Conservation (phyloP, 1,140 invertebrate species). For the Anoplolepis gracilipes region DNA sequence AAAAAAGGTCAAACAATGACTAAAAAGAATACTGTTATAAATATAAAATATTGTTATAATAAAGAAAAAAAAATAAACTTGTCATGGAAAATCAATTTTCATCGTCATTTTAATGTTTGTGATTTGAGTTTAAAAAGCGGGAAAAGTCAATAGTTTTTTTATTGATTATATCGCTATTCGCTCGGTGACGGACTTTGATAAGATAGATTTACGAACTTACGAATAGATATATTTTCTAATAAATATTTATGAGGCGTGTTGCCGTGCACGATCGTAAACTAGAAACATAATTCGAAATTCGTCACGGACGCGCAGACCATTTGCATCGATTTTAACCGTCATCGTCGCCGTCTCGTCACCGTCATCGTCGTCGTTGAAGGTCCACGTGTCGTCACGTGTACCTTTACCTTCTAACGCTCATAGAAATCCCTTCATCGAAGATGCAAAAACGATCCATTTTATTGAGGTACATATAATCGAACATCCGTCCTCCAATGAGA, state of each 20-base stretch:
- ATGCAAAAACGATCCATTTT: conserved; percentile 33
- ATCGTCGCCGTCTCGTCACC: conserved; percentile 22
- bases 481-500: conserved; percentile 16
- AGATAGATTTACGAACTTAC: conserved; percentile 43
- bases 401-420: not conserved
- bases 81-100: not conserved
- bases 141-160: not conserved
- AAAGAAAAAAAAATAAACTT: not conserved
- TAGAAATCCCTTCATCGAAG: not conserved
- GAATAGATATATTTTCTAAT: conserved; percentile 57
- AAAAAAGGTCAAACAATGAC: not conserved
- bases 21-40: not conserved
- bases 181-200: conserved; percentile 28
- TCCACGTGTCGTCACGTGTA: conserved; percentile 27
- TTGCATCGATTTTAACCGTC: conserved; percentile 56
- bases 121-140: not conserved
- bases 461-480: conserved; percentile 51
- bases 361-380: not conserved
- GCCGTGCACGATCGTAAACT: conserved; percentile 54
- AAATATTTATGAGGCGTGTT: conserved; percentile 59
- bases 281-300: conserved; percentile 62
- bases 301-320: conserved; percentile 56
- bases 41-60: not conserved
- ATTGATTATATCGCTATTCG: not conserved
- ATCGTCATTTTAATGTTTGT: not conserved